phyloP scores from a whole-genome alignment of 2,113 vertebrate species.

The Cyprinodon variegatus region DNA sequence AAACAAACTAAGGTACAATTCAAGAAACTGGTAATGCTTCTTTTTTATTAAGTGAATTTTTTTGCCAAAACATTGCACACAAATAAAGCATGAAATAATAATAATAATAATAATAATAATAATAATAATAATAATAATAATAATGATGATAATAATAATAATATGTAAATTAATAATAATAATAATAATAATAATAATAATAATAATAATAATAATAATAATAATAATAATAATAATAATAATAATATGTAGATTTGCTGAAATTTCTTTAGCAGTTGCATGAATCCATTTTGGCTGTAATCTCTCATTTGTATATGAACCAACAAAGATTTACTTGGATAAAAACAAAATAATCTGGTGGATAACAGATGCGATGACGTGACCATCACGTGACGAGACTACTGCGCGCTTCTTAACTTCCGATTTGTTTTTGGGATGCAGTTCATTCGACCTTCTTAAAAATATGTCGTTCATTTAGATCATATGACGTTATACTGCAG shows the following conservation, averaged over 20 bases:
- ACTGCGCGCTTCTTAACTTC: neutral
- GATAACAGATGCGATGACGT: constrained; percentile 21
- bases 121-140: too few species aligned
- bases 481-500: neutral
- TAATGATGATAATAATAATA: too few species aligned
- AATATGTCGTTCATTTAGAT: neutral
- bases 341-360: constrained; percentile 9
- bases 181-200: too few species aligned
- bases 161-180: too few species aligned
- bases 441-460: neutral
- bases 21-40: neutral
- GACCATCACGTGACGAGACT: neutral
- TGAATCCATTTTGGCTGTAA: neutral
- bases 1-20: neutral
- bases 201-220: too few species aligned
- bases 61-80: too few species aligned
- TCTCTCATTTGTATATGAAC: neutral
- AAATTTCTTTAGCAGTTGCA: neutral
- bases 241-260: too few species aligned
- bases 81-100: too few species aligned
- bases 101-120: too few species aligned
- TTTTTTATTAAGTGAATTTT: too few species aligned
- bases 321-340: neutral
- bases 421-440: constrained; percentile 3
- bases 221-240: too few species aligned